These are phyloP conservation scores for Pampus argenteus DNA, from an alignment of 2,797 vertebrate genomes.

Conservation along the genomic window DNA sequence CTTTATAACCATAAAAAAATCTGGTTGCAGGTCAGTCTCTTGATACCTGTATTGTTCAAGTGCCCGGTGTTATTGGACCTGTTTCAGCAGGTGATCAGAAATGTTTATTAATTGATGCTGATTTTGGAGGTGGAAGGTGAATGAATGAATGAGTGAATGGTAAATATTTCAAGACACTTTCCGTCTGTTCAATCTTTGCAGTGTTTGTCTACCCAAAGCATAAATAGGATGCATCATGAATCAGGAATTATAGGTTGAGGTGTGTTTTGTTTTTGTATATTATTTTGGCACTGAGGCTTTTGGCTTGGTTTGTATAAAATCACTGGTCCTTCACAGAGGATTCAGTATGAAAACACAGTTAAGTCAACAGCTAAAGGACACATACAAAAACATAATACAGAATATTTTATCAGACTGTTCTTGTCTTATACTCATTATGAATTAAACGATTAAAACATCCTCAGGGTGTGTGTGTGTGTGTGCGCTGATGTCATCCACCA, in stretches of 20 bases:
- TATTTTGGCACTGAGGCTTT: conserved; percentile 54
- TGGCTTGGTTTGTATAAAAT: conserved; percentile 49
- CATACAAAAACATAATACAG: conserved; percentile 14
- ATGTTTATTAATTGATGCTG: conserved; percentile 5
- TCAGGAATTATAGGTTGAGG: background rate
- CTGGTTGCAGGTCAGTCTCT: background rate
- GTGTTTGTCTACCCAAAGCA: background rate
- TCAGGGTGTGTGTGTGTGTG: conserved; percentile 17
- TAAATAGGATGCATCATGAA: background rate
- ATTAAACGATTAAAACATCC: conserved; percentile 26
- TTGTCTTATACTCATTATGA: conserved; percentile 27
- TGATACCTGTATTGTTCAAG: conserved; percentile 3
- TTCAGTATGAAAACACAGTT: conserved; percentile 21
- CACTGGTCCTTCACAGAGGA: background rate
- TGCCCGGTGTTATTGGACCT: conserved; percentile 7
- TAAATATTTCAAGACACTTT: background rate
- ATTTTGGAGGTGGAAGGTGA: background rate
- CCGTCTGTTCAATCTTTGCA: background rate
- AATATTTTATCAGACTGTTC: conserved; percentile 19
- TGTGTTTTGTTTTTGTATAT: conserved; percentile 26
- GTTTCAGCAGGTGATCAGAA: conserved; percentile 17
- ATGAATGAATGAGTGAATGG: too few species aligned
- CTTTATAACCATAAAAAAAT: conserved; percentile 3
- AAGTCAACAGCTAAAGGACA: conserved; percentile 15
- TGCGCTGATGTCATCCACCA: conserved; percentile 44